These are phyloP conservation scores for Calcarius ornatus DNA, from an alignment of 2,113 vertebrate genomes.

Conservation along the genomic window DNA sequence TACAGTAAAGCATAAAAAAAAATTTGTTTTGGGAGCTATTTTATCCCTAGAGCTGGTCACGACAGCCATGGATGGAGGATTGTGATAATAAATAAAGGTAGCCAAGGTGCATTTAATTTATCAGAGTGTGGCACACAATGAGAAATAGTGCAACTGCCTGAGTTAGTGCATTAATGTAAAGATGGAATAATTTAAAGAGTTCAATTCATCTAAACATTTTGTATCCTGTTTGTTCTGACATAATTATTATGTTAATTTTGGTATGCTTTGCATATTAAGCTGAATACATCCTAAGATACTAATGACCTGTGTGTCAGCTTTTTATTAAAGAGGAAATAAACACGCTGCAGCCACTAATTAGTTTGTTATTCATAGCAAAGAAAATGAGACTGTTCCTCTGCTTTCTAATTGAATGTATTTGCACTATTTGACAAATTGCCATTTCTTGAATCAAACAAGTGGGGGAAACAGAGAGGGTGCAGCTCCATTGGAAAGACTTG, in stretches of 20 bases:
- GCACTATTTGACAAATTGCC: neutral
- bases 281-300: constrained; percentile 54
- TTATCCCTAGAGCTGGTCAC: neutral
- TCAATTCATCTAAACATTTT: constrained; percentile 72
- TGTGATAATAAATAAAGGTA: neutral
- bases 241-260: constrained; percentile 76
- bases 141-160: constrained; percentile 53
- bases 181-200: constrained; percentile 67
- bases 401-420: constrained; percentile 1
- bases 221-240: constrained; percentile 69
- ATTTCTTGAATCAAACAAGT: neutral
- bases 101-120: constrained; percentile 21
- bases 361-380: constrained; percentile 67
- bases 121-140: constrained; percentile 1
- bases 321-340: constrained; percentile 79
- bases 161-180: constrained; percentile 48
- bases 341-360: constrained; percentile 63
- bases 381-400: constrained; percentile 10
- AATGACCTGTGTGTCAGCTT: constrained; percentile 70
- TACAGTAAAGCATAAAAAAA: neutral
- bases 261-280: constrained; percentile 70
- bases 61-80: neutral
- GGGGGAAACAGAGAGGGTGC: neutral
- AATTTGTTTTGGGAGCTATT: neutral
- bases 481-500: neutral